Evolutionary conservation across 2,113 vertebrate species (phyloP).

Genomic region (Myiagra hebetior): DNA sequence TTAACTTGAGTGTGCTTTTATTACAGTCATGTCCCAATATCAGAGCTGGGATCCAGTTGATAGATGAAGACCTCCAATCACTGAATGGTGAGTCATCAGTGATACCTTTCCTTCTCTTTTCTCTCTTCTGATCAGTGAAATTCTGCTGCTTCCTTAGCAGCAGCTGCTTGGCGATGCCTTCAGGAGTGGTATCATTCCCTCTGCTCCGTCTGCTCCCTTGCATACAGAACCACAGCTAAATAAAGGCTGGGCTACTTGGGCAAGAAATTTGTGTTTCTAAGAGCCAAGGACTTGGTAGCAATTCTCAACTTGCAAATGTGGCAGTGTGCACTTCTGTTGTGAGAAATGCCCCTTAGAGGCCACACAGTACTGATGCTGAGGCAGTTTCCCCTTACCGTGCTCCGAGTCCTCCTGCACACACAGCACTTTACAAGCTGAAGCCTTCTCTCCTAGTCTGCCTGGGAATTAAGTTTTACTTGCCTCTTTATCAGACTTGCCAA

Average conservation of each 20-base stretch:
- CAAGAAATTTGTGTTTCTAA: background rate
- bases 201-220: background rate
- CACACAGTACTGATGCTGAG: background rate
- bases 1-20: background rate
- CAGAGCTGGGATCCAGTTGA: conserved; percentile 26
- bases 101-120: background rate
- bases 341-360: background rate
- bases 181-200: background rate
- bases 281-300: background rate
- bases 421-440: background rate
- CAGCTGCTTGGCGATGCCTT: background rate
- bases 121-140: background rate
- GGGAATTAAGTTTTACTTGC: background rate
- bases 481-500: background rate
- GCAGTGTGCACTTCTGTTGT: background rate
- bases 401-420: background rate
- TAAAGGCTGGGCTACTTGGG: background rate
- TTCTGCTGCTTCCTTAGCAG: background rate
- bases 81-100: conserved; percentile 62
- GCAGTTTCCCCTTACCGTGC: background rate
- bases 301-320: background rate
- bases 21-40: conserved; percentile 70
- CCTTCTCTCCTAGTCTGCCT: background rate
- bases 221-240: background rate
- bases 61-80: conserved; percentile 45